These are phyloP conservation scores for Sus scrofa DNA, from an alignment of 2,113 vertebrate species.

Conservation along the genomic window T2T-Sscrofa CM000817.6:168930501-168931000, in stretches of 20 bases:
- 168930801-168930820: conserved; percentile 53
- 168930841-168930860: conserved; percentile 20
- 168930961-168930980: conserved; percentile 54
- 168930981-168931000: not conserved
- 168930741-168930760: conserved; percentile 31
- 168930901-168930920: conserved; percentile 39
- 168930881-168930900: conserved; percentile 38
- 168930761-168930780: conserved; percentile 71
- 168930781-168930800: conserved; percentile 59
- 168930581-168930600: not conserved
- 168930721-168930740: conserved; percentile 63
- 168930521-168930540: conserved; percentile 22
- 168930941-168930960: conserved; percentile 27
- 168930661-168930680: not conserved
- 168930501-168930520: not conserved
- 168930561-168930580: not conserved
- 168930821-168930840: conserved; percentile 54
- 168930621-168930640: not conserved
- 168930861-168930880: conserved; percentile 50
- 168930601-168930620: not conserved
- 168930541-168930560: not conserved
- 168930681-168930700: conserved; percentile 24
- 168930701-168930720: conserved; percentile 59
- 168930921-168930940: not conserved
- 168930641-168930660: not conserved